These are phyloP conservation scores for Merops nubicus DNA, from an alignment of 2,113 vertebrate species.

Conservation along the genomic window DNA sequence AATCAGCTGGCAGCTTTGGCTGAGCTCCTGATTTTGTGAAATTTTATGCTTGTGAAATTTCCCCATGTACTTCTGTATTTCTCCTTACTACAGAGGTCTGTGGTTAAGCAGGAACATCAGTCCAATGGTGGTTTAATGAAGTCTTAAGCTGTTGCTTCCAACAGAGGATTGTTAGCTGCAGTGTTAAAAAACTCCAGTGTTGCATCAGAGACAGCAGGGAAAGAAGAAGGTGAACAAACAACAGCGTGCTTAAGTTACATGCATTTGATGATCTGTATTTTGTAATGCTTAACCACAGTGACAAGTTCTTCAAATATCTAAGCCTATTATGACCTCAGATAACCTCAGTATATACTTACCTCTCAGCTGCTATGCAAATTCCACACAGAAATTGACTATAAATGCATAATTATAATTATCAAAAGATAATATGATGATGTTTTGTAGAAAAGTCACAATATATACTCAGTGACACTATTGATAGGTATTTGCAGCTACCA, in stretches of 20 bases:
- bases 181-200: neutral
- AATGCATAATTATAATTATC: neutral
- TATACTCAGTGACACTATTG: neutral
- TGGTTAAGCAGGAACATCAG: neutral
- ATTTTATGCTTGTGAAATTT: neutral
- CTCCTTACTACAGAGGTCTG: neutral
- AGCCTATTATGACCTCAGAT: neutral
- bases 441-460: neutral
- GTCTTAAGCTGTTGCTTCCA: neutral
- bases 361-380: neutral
- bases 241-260: neutral
- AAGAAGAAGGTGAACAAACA: neutral
- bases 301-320: slow-evolving; percentile 6
- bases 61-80: neutral
- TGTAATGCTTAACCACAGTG: neutral
- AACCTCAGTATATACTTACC: neutral
- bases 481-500: neutral
- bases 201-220: neutral
- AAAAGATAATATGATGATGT: neutral
- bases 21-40: neutral
- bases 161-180: neutral
- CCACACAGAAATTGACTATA: neutral
- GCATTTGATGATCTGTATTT: neutral
- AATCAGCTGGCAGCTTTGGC: neutral
- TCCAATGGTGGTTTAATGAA: neutral